Conservation (phyloP, 2,888 invertebrate species). For the Drosophila parthenogenetica region DNA sequence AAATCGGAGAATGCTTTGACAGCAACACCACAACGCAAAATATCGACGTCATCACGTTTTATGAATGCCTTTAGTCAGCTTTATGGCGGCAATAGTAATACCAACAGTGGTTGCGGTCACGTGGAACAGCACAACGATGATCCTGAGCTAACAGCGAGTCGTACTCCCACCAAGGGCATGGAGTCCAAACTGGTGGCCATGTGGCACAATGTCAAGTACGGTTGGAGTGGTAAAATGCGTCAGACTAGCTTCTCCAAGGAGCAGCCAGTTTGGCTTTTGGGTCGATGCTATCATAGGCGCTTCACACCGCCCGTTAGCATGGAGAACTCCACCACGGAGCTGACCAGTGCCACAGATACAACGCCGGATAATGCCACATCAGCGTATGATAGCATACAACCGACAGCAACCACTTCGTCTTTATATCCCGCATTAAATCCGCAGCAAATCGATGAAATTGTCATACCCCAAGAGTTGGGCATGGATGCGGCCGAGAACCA, state of each 20-base stretch:
- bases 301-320: slow-evolving; percentile 87
- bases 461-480: slow-evolving; percentile 86
- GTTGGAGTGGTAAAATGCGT: slow-evolving; percentile 92
- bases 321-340: slow-evolving; percentile 85
- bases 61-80: slow-evolving; percentile 84
- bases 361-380: slow-evolving; percentile 70
- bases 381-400: slow-evolving; percentile 74
- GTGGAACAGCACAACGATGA: slow-evolving; percentile 59
- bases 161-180: slow-evolving; percentile 87
- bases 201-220: slow-evolving; percentile 97
- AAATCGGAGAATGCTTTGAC: slow-evolving; percentile 60
- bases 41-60: slow-evolving; percentile 84
- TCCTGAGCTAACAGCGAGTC: slow-evolving; percentile 75
- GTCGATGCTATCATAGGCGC: slow-evolving; percentile 92
- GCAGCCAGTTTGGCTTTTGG: slow-evolving; percentile 94
- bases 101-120: slow-evolving; percentile 47
- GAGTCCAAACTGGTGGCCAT: slow-evolving; percentile 93
- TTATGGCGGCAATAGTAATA: slow-evolving; percentile 65
- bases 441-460: slow-evolving; percentile 82
- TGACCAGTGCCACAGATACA: slow-evolving; percentile 57
- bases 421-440: slow-evolving; percentile 76
- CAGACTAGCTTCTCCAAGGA: slow-evolving; percentile 91
- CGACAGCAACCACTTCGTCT: slow-evolving; percentile 38
- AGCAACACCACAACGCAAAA: slow-evolving; percentile 84
- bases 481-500: slow-evolving; percentile 84